phyloP scores from a whole-genome alignment of 2,113 vertebrate genomes.

The Pomatorhinus ruficollis region DNA sequence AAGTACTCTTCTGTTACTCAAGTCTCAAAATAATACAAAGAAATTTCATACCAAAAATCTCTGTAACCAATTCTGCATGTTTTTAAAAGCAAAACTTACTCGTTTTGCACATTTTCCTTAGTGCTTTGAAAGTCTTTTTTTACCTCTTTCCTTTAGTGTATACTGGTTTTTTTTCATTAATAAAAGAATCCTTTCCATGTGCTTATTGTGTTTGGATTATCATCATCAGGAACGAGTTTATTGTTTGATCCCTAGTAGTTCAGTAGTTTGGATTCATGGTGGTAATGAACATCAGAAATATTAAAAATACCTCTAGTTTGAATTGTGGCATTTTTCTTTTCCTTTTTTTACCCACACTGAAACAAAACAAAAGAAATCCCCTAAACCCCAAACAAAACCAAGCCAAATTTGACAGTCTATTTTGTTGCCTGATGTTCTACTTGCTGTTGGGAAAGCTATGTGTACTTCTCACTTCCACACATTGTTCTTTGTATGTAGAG shows the following conservation, averaged over 20 bases:
- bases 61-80: neutral
- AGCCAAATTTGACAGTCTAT: neutral
- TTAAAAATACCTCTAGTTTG: neutral
- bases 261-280: neutral
- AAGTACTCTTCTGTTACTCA: neutral
- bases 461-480: neutral
- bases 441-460: neutral
- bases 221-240: neutral
- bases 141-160: neutral
- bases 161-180: neutral
- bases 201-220: neutral
- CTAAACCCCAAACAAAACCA: neutral
- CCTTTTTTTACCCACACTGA: neutral
- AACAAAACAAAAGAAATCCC: neutral
- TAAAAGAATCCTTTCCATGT: neutral
- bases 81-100: neutral
- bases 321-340: neutral
- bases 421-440: neutral
- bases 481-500: neutral
- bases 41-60: neutral
- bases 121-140: neutral
- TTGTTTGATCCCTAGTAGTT: neutral
- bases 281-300: neutral
- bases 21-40: neutral
- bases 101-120: neutral